A percentile compares a stretch with the other conserved stretches of the same genome.
Conservation (phyloP, 2,797 vertebrate species). For the Eleutherodactylus coqui region DNA sequence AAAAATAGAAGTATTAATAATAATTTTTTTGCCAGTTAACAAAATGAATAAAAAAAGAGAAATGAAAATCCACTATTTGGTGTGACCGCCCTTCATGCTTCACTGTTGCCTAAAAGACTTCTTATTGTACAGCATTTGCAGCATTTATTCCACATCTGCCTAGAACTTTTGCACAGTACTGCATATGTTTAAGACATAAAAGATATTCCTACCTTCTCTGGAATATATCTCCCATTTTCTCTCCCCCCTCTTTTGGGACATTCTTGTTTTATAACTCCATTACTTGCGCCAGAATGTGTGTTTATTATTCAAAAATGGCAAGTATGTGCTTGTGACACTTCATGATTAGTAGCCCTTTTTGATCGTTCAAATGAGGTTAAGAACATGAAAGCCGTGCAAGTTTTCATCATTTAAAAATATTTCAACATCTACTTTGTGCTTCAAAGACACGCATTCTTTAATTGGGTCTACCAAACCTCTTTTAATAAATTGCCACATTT, state of each 20-base stretch:
- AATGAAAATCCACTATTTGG: too few relatives aligned
- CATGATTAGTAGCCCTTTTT: background rate
- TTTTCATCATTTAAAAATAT: background rate
- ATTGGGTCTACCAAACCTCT: background rate
- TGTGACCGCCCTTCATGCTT: too few relatives aligned
- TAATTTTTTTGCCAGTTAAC: too few relatives aligned
- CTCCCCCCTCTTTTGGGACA: background rate
- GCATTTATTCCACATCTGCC: too few relatives aligned
- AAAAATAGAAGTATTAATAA: too few relatives aligned
- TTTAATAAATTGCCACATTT: slow-evolving; percentile 1
- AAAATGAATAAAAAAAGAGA: too few relatives aligned
- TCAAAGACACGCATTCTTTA: background rate
- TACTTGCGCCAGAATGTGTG: background rate
- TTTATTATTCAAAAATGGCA: background rate
- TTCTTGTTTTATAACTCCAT: background rate
- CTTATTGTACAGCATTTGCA: too few relatives aligned
- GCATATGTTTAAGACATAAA: background rate
- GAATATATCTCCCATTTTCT: background rate
- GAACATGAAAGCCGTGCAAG: background rate
- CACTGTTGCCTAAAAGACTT: too few relatives aligned
- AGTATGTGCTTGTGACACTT: background rate
- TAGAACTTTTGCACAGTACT: too few relatives aligned
- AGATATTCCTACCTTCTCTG: background rate
- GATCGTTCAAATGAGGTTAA: background rate
- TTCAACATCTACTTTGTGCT: slow-evolving; percentile 15